Conservation (phyloP, 2,797 vertebrate genomes). For the Onychomys torridus region DNA sequence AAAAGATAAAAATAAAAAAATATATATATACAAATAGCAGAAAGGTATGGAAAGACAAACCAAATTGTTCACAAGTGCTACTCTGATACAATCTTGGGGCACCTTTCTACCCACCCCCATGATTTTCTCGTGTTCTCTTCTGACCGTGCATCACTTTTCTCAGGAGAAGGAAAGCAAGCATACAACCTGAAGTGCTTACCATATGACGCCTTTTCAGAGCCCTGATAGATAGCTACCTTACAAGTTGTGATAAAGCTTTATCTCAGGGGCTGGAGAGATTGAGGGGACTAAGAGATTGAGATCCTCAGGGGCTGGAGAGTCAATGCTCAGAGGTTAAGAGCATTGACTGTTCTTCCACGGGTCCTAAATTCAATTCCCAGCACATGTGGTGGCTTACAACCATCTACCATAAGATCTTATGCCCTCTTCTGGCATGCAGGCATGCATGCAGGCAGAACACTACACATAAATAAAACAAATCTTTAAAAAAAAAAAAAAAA, state of each 20-base stretch:
- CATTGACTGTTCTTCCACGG: too few relatives aligned
- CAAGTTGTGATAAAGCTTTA: neutral
- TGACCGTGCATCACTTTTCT: neutral
- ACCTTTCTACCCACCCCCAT: neutral
- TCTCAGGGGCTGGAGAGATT: neutral
- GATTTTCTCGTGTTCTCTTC: neutral
- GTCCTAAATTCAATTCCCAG: too few relatives aligned
- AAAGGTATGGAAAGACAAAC: neutral
- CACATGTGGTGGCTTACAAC: too few relatives aligned
- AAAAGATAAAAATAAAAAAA: too few relatives aligned
- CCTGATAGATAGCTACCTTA: neutral
- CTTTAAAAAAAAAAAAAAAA: too few relatives aligned
- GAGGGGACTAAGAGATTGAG: too few relatives aligned
- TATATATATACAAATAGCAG: neutral
- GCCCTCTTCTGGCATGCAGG: too few relatives aligned
- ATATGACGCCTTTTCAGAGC: neutral
- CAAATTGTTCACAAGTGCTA: neutral
- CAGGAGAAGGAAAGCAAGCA: neutral
- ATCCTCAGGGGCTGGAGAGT: too few relatives aligned
- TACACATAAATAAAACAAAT: too few relatives aligned
- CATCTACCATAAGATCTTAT: too few relatives aligned
- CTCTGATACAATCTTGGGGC: constrained; percentile 4
- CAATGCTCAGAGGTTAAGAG: too few relatives aligned
- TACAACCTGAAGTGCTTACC: neutral
- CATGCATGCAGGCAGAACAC: too few relatives aligned